Conservation (phyloP, 92 coral and sea anemone species). For the Isaurus tuberculatus region DNA sequence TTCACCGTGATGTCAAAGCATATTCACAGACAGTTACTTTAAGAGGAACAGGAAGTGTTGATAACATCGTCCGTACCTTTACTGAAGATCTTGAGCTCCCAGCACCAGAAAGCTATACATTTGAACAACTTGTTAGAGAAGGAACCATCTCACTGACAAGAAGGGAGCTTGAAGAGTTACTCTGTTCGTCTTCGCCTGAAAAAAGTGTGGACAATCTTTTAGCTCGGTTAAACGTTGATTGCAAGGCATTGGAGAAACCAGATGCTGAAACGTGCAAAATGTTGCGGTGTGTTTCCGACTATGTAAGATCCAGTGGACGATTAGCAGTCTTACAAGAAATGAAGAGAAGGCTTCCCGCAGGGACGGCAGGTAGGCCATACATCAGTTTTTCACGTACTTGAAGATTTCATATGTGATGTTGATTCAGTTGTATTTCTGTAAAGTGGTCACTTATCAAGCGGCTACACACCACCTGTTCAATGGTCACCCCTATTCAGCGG, state of each 20-base stretch:
- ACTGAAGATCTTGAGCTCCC: too few relatives aligned
- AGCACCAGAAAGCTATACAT: not conserved
- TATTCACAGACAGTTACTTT: too few relatives aligned
- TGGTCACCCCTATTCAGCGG: too few relatives aligned
- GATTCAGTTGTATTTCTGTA: too few relatives aligned
- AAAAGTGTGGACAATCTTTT: not conserved
- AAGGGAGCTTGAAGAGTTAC: not conserved
- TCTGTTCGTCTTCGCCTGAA: not conserved
- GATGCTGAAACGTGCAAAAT: not conserved
- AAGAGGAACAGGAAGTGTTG: too few relatives aligned
- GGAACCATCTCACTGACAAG: not conserved
- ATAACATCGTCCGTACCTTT: too few relatives aligned
- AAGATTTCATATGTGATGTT: too few relatives aligned
- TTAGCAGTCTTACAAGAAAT: not conserved
- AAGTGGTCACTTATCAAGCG: too few relatives aligned
- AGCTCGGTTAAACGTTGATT: not conserved
- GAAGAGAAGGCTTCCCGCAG: slow-evolving; percentile 11
- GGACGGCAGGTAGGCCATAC: slow-evolving; percentile 12
- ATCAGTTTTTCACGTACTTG: too few relatives aligned
- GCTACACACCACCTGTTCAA: too few relatives aligned
- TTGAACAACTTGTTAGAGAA: not conserved
- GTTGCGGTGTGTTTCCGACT: not conserved
- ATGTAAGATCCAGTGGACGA: not conserved
- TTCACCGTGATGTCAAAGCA: too few relatives aligned
- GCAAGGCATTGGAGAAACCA: not conserved